Percentiles rank a stretch among this genome's conserved stretches.
phyloP scores from a whole-genome alignment of 2,888 invertebrate genomes.

The Ochlodes sylvanus region DNA sequence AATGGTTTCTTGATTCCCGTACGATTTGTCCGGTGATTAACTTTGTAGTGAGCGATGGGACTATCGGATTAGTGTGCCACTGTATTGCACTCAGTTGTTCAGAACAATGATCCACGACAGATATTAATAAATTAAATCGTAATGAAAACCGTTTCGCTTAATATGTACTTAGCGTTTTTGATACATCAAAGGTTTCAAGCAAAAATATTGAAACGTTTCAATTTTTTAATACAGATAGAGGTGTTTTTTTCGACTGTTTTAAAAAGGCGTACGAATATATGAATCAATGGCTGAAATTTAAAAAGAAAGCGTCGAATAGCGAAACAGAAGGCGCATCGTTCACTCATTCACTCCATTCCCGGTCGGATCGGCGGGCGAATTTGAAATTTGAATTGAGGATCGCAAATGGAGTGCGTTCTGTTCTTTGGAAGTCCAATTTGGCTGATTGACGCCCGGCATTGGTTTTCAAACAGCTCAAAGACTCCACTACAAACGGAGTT shows the following conservation, averaged over 20 bases:
- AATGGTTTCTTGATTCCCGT: slow-evolving; percentile 79
- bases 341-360: slow-evolving; percentile 53
- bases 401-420: slow-evolving; percentile 53
- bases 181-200: slow-evolving; percentile 21
- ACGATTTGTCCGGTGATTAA: slow-evolving; percentile 78
- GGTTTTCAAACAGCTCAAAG: slow-evolving; percentile 80
- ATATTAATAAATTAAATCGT: slow-evolving; percentile 24
- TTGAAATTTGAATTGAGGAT: slow-evolving; percentile 69
- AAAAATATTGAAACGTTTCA: slow-evolving; percentile 18
- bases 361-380: slow-evolving; percentile 49
- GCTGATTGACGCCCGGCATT: slow-evolving; percentile 77
- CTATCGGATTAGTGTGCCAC: slow-evolving; percentile 41
- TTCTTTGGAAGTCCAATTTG: slow-evolving; percentile 79
- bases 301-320: slow-evolving; percentile 38
- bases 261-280: slow-evolving; percentile 33
- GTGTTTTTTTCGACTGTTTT: slow-evolving; percentile 9
- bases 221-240: slow-evolving; percentile 10
- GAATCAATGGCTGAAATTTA: slow-evolving; percentile 37
- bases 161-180: slow-evolving; percentile 15
- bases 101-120: slow-evolving; percentile 19
- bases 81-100: slow-evolving; percentile 7
- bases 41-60: slow-evolving; percentile 57
- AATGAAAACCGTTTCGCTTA: slow-evolving; percentile 23
- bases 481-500: slow-evolving; percentile 48
- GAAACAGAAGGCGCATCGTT: slow-evolving; percentile 42